A percentile compares a stretch with the other conserved stretches of the same genome.
Evolutionary conservation across 2,113 vertebrate species (phyloP).

Genomic region (Xerus inauris): DNA sequence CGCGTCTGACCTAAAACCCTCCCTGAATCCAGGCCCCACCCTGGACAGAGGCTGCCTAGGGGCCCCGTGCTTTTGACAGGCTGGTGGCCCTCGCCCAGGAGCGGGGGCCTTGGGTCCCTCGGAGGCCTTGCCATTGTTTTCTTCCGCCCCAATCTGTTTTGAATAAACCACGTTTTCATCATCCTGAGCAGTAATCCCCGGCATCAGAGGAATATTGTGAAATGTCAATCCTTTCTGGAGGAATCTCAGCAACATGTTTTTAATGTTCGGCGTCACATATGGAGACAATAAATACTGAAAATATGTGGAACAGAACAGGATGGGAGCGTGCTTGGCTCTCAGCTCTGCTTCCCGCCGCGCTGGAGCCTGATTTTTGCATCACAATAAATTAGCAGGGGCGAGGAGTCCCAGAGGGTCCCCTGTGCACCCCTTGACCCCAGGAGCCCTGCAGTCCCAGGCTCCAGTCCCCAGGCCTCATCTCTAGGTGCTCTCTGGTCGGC

Average conservation of each 20-base stretch:
- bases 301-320: conserved; percentile 81
- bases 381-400: conserved; percentile 73
- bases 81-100: background rate
- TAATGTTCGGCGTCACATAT: conserved; percentile 82
- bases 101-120: background rate
- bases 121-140: conserved; percentile 66
- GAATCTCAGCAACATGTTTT: conserved; percentile 83
- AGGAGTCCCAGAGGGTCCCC: background rate
- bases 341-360: conserved; percentile 69
- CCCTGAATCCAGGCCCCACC: background rate
- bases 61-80: background rate
- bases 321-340: conserved; percentile 79
- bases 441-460: background rate
- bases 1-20: background rate
- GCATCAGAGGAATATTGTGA: conserved; percentile 83
- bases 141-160: conserved; percentile 81
- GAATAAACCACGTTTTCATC: conserved; percentile 82
- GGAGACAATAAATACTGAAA: conserved; percentile 84
- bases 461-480: background rate
- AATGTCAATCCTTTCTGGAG: conserved; percentile 84
- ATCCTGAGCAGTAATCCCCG: conserved; percentile 77
- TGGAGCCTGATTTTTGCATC: conserved; percentile 78
- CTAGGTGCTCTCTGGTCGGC: background rate
- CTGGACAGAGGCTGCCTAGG: background rate
- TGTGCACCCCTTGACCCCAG: background rate